These are phyloP conservation scores for Gadopsis bispinosus DNA, from an alignment of 2,797 vertebrate species.

Conservation along the genomic window DNA sequence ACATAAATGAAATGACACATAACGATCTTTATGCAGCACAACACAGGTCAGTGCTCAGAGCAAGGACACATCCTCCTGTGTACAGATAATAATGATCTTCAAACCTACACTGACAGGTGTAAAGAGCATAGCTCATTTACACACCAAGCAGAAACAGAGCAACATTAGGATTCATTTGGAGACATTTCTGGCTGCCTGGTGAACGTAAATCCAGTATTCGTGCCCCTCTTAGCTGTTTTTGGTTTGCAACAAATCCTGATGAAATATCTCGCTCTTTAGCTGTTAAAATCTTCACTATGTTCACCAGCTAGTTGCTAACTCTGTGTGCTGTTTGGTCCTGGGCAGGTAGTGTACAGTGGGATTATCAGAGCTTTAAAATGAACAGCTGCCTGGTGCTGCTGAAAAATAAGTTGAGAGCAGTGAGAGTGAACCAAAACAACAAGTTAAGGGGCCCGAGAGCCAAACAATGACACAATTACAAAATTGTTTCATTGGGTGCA, in stretches of 20 bases:
- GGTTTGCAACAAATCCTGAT: neutral
- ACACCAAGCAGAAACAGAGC: neutral
- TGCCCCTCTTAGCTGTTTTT: neutral
- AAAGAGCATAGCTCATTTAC: neutral
- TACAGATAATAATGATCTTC: neutral
- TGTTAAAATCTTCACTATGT: neutral
- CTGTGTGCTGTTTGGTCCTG: neutral
- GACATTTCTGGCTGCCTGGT: neutral
- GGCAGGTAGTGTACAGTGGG: neutral
- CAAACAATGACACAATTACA: no score
- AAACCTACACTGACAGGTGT: neutral
- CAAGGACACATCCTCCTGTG: neutral
- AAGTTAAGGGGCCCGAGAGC: no score
- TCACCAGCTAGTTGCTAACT: neutral
- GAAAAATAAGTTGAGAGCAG: neutral
- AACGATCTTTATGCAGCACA: neutral
- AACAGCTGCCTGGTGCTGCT: neutral
- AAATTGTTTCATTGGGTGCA: no score
- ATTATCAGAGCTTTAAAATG: neutral
- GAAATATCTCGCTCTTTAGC: neutral
- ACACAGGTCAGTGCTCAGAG: slow-evolving; percentile 2
- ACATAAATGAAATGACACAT: neutral
- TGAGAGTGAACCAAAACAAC: neutral
- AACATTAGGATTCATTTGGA: neutral
- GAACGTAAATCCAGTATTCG: neutral